Base-by-base conservation (phyloP, 2,888 invertebrate species). In the Stenichneumon culpator region DNA sequence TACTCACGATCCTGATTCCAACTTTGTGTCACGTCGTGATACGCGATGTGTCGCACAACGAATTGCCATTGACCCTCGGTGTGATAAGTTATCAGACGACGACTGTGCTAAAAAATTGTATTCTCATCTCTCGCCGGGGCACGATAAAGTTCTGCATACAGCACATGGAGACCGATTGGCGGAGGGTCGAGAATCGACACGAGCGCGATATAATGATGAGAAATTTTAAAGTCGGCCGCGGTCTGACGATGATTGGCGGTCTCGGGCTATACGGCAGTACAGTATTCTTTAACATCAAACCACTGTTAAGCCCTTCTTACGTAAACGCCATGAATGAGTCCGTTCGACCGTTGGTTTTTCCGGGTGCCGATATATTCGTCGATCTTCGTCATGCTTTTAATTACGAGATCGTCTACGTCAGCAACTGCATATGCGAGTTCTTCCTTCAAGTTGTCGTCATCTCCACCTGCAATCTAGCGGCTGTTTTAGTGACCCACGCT, bases 111-210 rank as follows among this genome's bases (percentile, higher is more conserved):
- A 87, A 87, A 69, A 77, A 81, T 63, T 36, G 74, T 0, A 68
- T 83, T 3, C 63, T 82, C 11, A 72, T 86, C 16, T 65, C 68
- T 16, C 80, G 57, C 25, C 74, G 63, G 2, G 47, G 77, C 14
- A 44, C 54, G 4, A 85, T 87, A 5, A 79, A 60, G 54, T 19
- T 65, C 32, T 90, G 90, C 65, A 60, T 89, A 0, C 19, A 84
- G 1, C 86, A 87, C 68, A 79, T 91, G 5, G 60, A 85, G 22
- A 74, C 7, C 2, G 90, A 91, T 54, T 91, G 91, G 90, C 47
- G 67, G 5, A 81, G n/a, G 0, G 86, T 88, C 36, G 19, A 60
- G 4, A 47, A 11, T 73, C 6, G 7, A 0, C 47, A 69, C 22
- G 83, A 83, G 19, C 73, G 69, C 6, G 36, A 63, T 2, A 74